These are phyloP conservation scores for Zaprionus vittiger DNA, from an alignment of 1,140 invertebrate species.

Conservation along the genomic window DNA sequence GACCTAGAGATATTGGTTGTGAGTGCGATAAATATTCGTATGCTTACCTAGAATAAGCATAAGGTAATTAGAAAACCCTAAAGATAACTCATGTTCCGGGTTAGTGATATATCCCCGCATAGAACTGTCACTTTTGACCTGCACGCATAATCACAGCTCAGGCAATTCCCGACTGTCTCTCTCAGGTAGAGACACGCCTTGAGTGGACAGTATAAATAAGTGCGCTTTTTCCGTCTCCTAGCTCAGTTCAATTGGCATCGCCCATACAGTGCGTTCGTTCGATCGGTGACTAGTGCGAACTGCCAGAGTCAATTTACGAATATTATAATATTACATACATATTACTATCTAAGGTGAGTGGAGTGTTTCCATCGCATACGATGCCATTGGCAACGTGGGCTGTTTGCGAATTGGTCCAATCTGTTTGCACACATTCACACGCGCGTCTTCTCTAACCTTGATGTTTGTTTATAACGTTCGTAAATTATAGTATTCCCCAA, in stretches of 20 bases:
- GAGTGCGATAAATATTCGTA: background rate
- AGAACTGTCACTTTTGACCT: constrained; percentile 9
- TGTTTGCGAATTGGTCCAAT: constrained; percentile 5
- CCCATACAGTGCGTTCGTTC: background rate
- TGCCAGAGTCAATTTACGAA: background rate
- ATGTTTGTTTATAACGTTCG: constrained; percentile 24
- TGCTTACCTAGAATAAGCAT: background rate
- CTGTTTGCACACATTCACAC: constrained; percentile 18
- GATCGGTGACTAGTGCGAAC: constrained; percentile 13
- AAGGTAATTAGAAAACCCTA: background rate
- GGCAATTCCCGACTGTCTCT: constrained; percentile 12
- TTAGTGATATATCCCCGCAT: background rate
- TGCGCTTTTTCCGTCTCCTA: background rate
- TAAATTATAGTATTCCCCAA: constrained; percentile 40
- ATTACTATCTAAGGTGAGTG: constrained; percentile 4
- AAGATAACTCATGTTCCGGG: background rate
- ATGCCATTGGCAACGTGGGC: background rate
- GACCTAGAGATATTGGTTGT: too few relatives aligned
- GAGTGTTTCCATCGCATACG: background rate
- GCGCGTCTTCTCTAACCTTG: constrained; percentile 10
- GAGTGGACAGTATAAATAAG: constrained; percentile 29
- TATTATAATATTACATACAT: background rate
- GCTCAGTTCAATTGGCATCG: constrained; percentile 31
- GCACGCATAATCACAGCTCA: constrained; percentile 8
- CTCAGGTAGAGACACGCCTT: constrained; percentile 15